phyloP scores from a whole-genome alignment of 2,797 vertebrate species.

The Sternarchorhynchus goeldii region DNA sequence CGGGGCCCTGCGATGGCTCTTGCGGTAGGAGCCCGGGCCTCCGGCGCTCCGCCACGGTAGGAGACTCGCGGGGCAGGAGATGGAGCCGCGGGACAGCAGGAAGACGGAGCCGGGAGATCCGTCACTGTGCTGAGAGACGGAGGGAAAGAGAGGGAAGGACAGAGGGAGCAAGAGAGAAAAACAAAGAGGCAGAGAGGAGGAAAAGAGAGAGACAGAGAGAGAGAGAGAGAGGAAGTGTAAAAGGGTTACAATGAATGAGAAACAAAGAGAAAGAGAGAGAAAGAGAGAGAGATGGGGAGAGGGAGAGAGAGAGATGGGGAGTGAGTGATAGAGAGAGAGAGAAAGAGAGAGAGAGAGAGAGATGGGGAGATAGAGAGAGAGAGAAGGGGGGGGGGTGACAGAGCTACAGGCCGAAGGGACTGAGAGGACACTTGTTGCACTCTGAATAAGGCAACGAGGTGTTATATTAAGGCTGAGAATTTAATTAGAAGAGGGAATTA shows the following conservation, averaged over 20 bases:
- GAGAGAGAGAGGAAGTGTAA: not conserved
- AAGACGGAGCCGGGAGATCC: constrained; percentile 71
- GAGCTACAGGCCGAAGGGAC: constrained; percentile 8
- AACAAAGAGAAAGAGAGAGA: not conserved
- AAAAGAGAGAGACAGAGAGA: not conserved
- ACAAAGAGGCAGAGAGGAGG: not conserved
- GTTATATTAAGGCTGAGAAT: constrained; percentile 29
- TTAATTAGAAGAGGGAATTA: constrained; percentile 46
- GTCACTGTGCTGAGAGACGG: constrained; percentile 65
- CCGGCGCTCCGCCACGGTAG: constrained; percentile 82
- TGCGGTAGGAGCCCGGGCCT: constrained; percentile 75
- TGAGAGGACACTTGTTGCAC: constrained; percentile 8
- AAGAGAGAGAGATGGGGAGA: not conserved
- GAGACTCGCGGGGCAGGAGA: constrained; percentile 80
- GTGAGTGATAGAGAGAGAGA: constrained; percentile 16
- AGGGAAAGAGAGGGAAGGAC: constrained; percentile 6
- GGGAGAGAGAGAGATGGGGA: not conserved
- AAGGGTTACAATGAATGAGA: not conserved
- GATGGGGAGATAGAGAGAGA: not conserved
- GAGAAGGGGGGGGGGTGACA: constrained; percentile 3
- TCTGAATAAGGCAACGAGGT: constrained; percentile 39
- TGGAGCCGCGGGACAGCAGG: constrained; percentile 78
- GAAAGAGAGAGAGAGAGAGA: not conserved
- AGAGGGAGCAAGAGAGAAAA: constrained; percentile 12
- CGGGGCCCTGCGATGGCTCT: constrained; percentile 75